These are phyloP conservation scores for Odontocerum albicorne DNA, from an alignment of 2,888 invertebrate species.

Conservation along the genomic window DNA sequence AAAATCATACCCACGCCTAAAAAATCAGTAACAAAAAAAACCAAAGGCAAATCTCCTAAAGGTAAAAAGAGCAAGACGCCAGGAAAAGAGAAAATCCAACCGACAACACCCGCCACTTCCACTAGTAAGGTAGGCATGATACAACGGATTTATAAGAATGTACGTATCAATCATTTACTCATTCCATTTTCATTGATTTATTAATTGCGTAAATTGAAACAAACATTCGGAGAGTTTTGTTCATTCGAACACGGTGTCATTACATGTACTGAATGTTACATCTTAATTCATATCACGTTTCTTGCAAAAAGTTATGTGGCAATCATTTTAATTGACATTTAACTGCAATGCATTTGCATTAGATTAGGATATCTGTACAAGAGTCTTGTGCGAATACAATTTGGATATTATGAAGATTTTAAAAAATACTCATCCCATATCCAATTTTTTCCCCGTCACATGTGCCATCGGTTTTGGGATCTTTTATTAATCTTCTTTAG, in stretches of 20 bases:
- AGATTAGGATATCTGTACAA: no score
- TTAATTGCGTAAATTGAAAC: neutral
- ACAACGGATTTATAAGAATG: slow-evolving; percentile 61
- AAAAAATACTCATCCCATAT: no score
- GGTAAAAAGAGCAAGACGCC: slow-evolving; percentile 43
- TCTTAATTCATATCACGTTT: no score
- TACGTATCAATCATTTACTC: slow-evolving; percentile 55
- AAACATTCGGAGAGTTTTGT: slow-evolving; percentile 16
- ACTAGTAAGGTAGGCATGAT: slow-evolving; percentile 62
- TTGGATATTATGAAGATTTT: no score
- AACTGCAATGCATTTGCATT: no score
- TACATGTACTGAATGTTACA: no score
- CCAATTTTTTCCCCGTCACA: no score
- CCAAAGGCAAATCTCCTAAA: slow-evolving; percentile 41
- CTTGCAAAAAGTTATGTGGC: no score
- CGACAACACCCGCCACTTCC: slow-evolving; percentile 35
- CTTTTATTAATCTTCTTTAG: no score
- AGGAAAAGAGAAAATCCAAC: slow-evolving; percentile 32
- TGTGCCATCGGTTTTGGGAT: no score
- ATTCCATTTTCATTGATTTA: slow-evolving; percentile 35
- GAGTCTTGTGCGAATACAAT: no score
- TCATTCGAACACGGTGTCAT: neutral
- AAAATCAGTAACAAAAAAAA: slow-evolving; percentile 17
- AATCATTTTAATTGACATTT: no score
- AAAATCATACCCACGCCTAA: slow-evolving; percentile 11